These are phyloP conservation scores for Steinernema hermaphroditum DNA, from an alignment of 2,888 invertebrate species.

Conservation along the genomic window DNA sequence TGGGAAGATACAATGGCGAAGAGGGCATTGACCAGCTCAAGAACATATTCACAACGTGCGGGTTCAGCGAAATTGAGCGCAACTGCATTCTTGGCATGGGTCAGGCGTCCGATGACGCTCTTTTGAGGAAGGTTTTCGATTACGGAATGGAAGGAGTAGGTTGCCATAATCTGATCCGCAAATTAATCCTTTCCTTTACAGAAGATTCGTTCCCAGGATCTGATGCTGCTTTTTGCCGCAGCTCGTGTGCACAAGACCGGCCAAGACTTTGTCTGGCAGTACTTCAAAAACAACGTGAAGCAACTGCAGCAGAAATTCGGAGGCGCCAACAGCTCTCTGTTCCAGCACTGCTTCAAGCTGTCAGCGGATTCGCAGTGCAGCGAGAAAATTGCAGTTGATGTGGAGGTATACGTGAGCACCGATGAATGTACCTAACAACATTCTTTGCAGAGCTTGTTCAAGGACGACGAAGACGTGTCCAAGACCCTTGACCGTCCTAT, in stretches of 20 bases:
- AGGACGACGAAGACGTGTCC: constrained; percentile 39
- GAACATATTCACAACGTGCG: constrained; percentile 52
- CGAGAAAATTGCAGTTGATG: constrained; percentile 43
- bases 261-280: constrained; percentile 56
- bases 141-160: constrained; percentile 53
- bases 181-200: neutral
- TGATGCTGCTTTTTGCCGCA: constrained; percentile 46
- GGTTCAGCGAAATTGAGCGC: constrained; percentile 57
- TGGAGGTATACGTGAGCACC: constrained; percentile 39
- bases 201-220: constrained; percentile 62
- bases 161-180: neutral
- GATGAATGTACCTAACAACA: neutral
- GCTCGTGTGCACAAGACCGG: constrained; percentile 40
- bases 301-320: constrained; percentile 55
- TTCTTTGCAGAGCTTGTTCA: constrained; percentile 36
- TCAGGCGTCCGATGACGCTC: constrained; percentile 43
- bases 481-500: constrained; percentile 58
- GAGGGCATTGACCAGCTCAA: constrained; percentile 46
- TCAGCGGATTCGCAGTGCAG: constrained; percentile 40
- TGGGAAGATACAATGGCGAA: constrained; percentile 27
- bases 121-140: constrained; percentile 51
- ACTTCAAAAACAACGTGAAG: constrained; percentile 57
- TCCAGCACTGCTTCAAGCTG: constrained; percentile 50
- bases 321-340: constrained; percentile 55
- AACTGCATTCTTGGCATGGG: constrained; percentile 51